Base-by-base conservation (phyloP, 1,140 invertebrate species). In the Patella vulgata region DNA sequence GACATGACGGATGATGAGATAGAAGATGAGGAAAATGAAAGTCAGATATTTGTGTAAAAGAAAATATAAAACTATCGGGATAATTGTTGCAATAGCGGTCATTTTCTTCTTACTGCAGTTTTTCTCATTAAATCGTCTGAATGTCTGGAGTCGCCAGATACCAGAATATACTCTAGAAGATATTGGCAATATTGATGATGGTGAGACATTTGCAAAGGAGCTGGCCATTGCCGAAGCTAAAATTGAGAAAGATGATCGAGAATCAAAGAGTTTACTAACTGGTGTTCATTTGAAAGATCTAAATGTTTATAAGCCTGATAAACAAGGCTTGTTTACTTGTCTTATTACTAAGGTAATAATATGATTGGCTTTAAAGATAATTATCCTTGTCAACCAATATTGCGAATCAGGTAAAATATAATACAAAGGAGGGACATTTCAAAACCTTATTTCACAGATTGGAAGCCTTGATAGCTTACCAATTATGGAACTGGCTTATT, bases 81-180 rank as follows among this genome's bases (percentile, higher is more conserved):
- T 65, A 17, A 25, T 65, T 8, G 17, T 51, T 2, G 23, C 47
- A 25, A 36, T 59, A 8, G 55, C 50, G 2, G 11, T 59, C 5
- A 19, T 58, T 4, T 65, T 59, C 50, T 59, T 48, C 23, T 30
- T 65, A 5, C 56, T 65, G n/a, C 63, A 65, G 47, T 59, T 51
- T 40, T 65, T 65, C 27, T 56, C 48, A 2, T 23, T 59, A 2
- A 40, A 50, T 2, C 40, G 30, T 28, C 23, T 65, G n/a, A 33
- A 31, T 17, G 23, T 44, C 27, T 48, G 25, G 25, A 19, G 42
- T n/a, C 4, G 42, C 25, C 57, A 2, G 8, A 33, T 19, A 17
- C 27, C 31, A 36, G 25, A 31, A 17, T 19, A 46, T 25, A 21
- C 12, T n/a, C 11, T 19, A 3, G 3, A 21, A 19, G 21, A 57